Base-by-base conservation (phyloP, 1,140 invertebrate genomes). In the Drosophila punjabiensis region DNA sequence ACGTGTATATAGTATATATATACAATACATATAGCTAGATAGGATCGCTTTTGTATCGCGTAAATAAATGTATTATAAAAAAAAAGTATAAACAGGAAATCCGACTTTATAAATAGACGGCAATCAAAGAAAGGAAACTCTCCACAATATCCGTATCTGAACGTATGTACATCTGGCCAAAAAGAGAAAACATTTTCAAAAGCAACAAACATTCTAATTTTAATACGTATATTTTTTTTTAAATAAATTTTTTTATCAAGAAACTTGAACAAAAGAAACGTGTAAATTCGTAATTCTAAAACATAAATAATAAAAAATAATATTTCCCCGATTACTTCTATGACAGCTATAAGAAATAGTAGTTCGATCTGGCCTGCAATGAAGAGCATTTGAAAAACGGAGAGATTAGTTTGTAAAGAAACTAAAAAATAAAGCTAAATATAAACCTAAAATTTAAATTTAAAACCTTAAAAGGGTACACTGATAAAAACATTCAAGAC, bases 11-110 rank as follows among this genome's bases (percentile, higher is more conserved):
- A 8, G n/a, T n/a, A n/a, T n/a, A n/a, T 37, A 5, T 3, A 30
- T 37, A 8, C 5, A 2, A 10, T 4, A 5, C 24, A 28, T 7
- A 35, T 55, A 56, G 32, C 33, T 58, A 41, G 33, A 28, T 33
- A 58, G 50, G 28, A 45, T 63, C 32, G 75, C 76, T 14, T 50
- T 63, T 63, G 67, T 71, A 48, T 65, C 53, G 76, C 41, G 52
- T 80, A 80, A 80, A 81, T 81, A 81, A 81, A 81, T 81, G 70
- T 76, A 81, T 80, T 80, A 74, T 80, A 79, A 79, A 74, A 53
- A 47, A 48, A 18, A 80, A 79, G 65, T 60, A 69, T 81, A 81
- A 81, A 81, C 79, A 81, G 79, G 79, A 81, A 81, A 56, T 61
- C 60, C 24, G 67, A 48, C n/a, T 80, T 80, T 80, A 80, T 80